phyloP scores from a whole-genome alignment of 2,888 invertebrate species.

The Pharmacophagus antenor region DNA sequence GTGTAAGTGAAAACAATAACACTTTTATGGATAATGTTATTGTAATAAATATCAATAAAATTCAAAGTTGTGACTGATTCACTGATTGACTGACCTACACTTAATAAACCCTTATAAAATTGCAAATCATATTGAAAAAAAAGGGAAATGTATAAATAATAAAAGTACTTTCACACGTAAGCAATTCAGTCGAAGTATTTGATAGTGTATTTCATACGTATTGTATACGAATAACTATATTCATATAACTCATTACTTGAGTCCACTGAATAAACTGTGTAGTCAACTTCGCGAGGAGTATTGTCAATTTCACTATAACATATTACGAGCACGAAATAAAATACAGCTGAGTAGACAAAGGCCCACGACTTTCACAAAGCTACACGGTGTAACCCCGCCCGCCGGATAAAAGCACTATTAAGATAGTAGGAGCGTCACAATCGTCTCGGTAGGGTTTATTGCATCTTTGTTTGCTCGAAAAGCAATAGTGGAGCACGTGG shows the following conservation, averaged over 20 bases:
- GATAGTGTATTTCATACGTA: not conserved
- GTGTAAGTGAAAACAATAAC: too few species aligned
- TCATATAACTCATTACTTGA: not conserved
- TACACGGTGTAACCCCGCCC: constrained; percentile 63
- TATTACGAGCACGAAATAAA: constrained; percentile 47
- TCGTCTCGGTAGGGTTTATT: constrained; percentile 69
- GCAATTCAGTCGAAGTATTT: too few species aligned
- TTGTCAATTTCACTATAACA: constrained; percentile 28
- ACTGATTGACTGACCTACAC: too few species aligned
- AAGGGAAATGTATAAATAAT: too few species aligned
- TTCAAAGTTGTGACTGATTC: too few species aligned
- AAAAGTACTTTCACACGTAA: too few species aligned
- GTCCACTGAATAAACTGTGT: not conserved
- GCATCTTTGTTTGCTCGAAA: constrained; percentile 69
- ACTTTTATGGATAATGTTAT: too few species aligned
- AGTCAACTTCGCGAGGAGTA: constrained; percentile 1
- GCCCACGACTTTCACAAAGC: constrained; percentile 48
- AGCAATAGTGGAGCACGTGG: constrained; percentile 52
- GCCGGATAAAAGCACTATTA: constrained; percentile 65
- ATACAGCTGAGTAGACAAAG: constrained; percentile 52
- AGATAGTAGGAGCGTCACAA: constrained; percentile 53
- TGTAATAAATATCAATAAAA: too few species aligned
- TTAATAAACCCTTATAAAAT: too few species aligned
- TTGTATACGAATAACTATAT: not conserved
- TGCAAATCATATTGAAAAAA: too few species aligned